Percentiles rank a stretch among this genome's conserved stretches.
Conservation (phyloP, 1,140 invertebrate species). For the Magallana angulata region DNA sequence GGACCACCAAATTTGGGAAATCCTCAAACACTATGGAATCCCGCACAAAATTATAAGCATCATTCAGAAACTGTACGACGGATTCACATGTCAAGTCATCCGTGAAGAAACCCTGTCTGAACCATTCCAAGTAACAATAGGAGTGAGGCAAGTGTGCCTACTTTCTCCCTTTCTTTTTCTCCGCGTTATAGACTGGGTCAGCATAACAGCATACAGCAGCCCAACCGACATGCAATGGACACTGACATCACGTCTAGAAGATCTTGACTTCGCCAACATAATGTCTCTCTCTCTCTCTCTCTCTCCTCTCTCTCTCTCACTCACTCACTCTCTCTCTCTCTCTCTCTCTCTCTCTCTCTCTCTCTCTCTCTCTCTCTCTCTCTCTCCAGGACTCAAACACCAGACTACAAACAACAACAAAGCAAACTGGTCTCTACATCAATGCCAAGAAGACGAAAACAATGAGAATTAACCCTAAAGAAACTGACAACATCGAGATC, state of each 20-base stretch:
- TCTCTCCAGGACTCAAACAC: not conserved
- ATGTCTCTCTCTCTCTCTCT: not conserved
- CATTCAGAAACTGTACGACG: not conserved
- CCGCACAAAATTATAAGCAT: not conserved
- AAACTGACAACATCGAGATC: not conserved
- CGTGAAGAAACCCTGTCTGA: not conserved
- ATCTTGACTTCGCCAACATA: conserved; percentile 9
- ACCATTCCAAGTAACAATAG: conserved; percentile 22
- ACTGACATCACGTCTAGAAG: conserved; percentile 37
- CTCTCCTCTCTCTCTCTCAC: not conserved
- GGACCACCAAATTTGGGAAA: conserved; percentile 53
- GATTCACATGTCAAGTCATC: conserved; percentile 38
- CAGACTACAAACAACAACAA: not conserved
- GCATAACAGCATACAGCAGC: not conserved
- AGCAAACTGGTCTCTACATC: not conserved
- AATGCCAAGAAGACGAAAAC: not conserved
- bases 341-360: not conserved
- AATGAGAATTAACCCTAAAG: not conserved
- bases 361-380: no score
- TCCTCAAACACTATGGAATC: conserved; percentile 58
- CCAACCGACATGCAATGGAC: conserved; percentile 16
- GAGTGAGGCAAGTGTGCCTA: conserved; percentile 13
- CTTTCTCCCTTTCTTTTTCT: conserved; percentile 41
- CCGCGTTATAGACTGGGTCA: conserved; percentile 11
- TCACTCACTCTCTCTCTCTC: no score